phyloP scores from a whole-genome alignment of 1,140 invertebrate genomes.

The Drosophila pallidifrons region DNA sequence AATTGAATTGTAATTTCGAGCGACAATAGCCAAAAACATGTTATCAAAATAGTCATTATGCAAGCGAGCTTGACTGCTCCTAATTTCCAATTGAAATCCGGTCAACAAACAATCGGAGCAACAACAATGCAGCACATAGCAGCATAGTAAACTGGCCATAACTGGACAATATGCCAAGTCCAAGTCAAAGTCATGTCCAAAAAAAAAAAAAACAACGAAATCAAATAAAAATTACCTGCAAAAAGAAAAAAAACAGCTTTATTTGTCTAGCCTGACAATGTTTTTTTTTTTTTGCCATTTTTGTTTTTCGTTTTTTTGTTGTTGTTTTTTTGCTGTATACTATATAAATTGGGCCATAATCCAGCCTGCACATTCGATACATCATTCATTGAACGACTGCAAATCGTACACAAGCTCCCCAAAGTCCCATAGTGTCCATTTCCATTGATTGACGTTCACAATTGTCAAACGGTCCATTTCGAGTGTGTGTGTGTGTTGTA shows the following conservation, averaged over 20 bases:
- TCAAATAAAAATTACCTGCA: conserved; percentile 8
- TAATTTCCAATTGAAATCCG: conserved; percentile 43
- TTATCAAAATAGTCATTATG: conserved; percentile 31
- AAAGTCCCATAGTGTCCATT: conserved; percentile 4
- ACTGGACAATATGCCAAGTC: conserved; percentile 45
- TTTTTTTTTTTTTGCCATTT: conserved; percentile 31
- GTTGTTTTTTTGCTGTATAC: neutral
- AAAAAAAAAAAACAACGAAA: conserved; percentile 15
- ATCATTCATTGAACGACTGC: conserved; percentile 29
- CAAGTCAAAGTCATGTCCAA: conserved; percentile 40
- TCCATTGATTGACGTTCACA: conserved; percentile 32
- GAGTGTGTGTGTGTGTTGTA: conserved; percentile 1
- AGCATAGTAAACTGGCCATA: conserved; percentile 8
- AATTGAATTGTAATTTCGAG: conserved; percentile 39
- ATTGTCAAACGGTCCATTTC: conserved; percentile 32
- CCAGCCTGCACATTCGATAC: conserved; percentile 30
- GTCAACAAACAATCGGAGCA: conserved; percentile 14
- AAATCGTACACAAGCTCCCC: neutral
- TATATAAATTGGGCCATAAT: conserved; percentile 34
- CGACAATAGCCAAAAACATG: neutral
- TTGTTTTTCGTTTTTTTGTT: neutral
- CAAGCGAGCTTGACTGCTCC: conserved; percentile 26
- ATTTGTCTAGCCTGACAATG: conserved; percentile 24
- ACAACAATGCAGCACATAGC: conserved; percentile 20
- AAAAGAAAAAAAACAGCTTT: conserved; percentile 28